Conservation (phyloP, 2,888 invertebrate species). For the Helobdella robusta region DNA sequence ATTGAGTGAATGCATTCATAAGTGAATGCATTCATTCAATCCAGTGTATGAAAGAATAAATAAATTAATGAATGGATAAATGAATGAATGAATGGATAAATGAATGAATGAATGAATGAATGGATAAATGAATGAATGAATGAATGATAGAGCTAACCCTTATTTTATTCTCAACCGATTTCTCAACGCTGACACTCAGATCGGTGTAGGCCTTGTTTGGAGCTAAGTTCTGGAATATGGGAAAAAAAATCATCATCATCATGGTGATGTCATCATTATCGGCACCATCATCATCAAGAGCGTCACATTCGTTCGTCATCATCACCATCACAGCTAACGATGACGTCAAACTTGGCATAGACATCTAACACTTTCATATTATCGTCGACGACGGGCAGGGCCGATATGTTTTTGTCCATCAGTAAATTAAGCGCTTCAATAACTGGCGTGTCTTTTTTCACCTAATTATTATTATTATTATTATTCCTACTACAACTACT, state of each 20-base stretch:
- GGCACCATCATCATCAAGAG: no score
- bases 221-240: constrained; percentile 18
- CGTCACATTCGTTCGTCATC: no score
- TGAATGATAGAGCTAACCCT: constrained; percentile 4
- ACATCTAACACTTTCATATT: constrained; percentile 22
- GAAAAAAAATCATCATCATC: constrained; percentile 7
- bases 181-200: constrained; percentile 20
- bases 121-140: not conserved
- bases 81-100: no score
- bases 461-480: constrained; percentile 9
- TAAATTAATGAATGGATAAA: no score
- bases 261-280: no score
- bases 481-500: no score
- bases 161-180: constrained; percentile 23
- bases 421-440: constrained; percentile 24
- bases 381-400: constrained; percentile 24
- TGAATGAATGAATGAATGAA: no score
- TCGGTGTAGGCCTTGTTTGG: constrained; percentile 25
- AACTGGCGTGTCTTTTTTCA: not conserved
- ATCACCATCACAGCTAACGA: no score
- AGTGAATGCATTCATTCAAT: no score
- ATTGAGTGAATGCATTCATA: no score
- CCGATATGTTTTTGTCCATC: constrained; percentile 21
- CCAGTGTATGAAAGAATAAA: no score
- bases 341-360: constrained; percentile 29